A percentile compares a stretch with the other conserved stretches of the same genome.
These are phyloP conservation scores for Aplidium turbinatum DNA, from an alignment of 23 tunicate genomes.

Conservation along the genomic window DNA sequence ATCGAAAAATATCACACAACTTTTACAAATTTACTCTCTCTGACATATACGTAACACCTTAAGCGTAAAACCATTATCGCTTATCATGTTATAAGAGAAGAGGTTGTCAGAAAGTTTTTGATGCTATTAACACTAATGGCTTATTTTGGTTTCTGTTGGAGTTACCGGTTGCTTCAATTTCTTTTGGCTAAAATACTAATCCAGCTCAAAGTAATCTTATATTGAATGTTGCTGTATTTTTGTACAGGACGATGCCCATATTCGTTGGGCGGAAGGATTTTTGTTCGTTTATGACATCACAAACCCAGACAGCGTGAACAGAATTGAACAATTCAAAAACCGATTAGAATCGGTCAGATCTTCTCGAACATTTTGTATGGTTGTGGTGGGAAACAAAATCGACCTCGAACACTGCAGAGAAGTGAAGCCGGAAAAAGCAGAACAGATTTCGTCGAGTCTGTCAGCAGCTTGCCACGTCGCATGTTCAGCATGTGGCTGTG, in stretches of 20 bases:
- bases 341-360: slow-evolving; percentile 57
- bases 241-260: slow-evolving; percentile 77
- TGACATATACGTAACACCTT: no score
- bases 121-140: no score
- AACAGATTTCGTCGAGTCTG: slow-evolving; percentile 34
- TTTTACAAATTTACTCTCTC: no score
- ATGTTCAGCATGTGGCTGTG: slow-evolving; percentile 90
- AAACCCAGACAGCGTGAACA: slow-evolving; percentile 45
- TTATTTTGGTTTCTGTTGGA: no score
- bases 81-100: no score
- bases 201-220: no score
- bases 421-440: slow-evolving; percentile 54
- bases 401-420: slow-evolving; percentile 74
- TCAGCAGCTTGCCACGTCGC: slow-evolving; percentile 61
- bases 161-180: no score
- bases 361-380: slow-evolving; percentile 28
- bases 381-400: slow-evolving; percentile 84
- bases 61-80: no score
- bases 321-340: slow-evolving; percentile 53
- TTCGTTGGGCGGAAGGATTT: slow-evolving; percentile 94
- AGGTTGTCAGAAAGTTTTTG: no score
- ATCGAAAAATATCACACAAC: no score
- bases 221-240: no score
- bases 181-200: no score
- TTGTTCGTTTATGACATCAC: slow-evolving; percentile 92